Percentiles rank a stretch among this genome's conserved stretches.
Conservation (phyloP, 35 echinoderm and acorn worm species). For the Patiria miniata region DNA sequence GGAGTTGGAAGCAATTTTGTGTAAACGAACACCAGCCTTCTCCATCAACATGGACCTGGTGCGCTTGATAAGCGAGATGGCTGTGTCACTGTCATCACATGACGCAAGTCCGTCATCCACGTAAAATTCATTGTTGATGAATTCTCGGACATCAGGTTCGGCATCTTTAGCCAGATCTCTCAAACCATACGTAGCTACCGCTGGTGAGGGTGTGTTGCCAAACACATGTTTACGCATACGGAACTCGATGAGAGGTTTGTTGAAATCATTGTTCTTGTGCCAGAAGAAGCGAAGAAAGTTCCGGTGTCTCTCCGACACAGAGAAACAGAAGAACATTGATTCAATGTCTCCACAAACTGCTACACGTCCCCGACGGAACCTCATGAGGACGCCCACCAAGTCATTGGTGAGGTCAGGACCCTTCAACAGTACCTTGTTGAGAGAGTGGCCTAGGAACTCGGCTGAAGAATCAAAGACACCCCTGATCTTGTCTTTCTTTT, state of each 20-base stretch:
- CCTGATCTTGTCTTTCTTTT: conserved; percentile 27
- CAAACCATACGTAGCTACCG: conserved; percentile 19
- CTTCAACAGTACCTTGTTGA: conserved; percentile 51
- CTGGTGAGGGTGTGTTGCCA: conserved; percentile 50
- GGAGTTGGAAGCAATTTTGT: conserved; percentile 52
- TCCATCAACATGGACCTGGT: not conserved
- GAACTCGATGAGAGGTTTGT: conserved; percentile 33
- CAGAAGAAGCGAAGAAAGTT: not conserved
- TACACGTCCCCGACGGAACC: conserved; percentile 41
- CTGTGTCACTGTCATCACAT: not conserved
- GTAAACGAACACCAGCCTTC: conserved; percentile 10
- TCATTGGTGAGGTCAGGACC: conserved; percentile 64
- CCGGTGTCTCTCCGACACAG: not conserved
- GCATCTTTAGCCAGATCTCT: not conserved
- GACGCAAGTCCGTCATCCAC: conserved; percentile 67
- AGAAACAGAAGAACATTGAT: conserved; percentile 51
- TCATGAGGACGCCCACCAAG: conserved; percentile 46
- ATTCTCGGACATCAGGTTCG: not conserved
- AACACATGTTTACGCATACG: conserved; percentile 67
- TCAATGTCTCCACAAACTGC: conserved; percentile 64
- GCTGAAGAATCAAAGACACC: conserved; percentile 36
- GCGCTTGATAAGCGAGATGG: conserved; percentile 29
- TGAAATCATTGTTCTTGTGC: conserved; percentile 40
- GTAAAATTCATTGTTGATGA: conserved; percentile 55
- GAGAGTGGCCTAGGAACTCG: conserved; percentile 4